Base-by-base conservation (phyloP, 2,113 vertebrate genomes). In the Mormoops blainvillei region DNA sequence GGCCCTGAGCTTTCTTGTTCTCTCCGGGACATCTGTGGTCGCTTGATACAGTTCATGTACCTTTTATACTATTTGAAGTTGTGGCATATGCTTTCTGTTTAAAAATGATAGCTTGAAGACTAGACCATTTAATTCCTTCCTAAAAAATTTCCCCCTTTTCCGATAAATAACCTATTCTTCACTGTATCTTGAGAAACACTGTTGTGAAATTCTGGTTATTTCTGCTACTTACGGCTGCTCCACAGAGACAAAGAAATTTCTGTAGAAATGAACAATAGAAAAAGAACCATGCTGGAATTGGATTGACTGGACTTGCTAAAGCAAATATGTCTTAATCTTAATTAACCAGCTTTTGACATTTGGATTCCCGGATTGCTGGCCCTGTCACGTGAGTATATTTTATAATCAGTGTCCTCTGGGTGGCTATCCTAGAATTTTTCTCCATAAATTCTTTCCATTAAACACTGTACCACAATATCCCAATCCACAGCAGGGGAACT, bases 271-370 rank as follows among this genome's bases (percentile, higher is more conserved):
- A 97, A 90, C 92, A 94, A 71, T 58, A 61, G 43, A 56, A 13
- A 73, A 80, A 92, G 70, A 94, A 82, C 28, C 43, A 41, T 56
- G 14, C 45, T 4, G 18, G 58, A 92, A 96, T 41, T 45, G 71
- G 92, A 95, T 85, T 96, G 95, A 94, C 70, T 89, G 92, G 76
- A 92, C 90, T 97, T 97, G 84, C 74, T 94, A 86, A 94, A 85
- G 87, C 80, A 92, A 95, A 89, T 95, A 87, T 58, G 87, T 96
- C 94, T 97, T 97, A 65, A 97, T 98, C 92, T 97, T 97, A 98
- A 98, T 97, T 94, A 97, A 82, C 71, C 87, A 90, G 87, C 81
- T 81, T 95, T 96, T 94, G 95, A 94, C 95, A 95, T 97, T 81
- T 90, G 94, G 76, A 88, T 92, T 89, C 6, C n/a, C 19, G 84